Base-by-base conservation (phyloP, 2,888 invertebrate genomes). In the Adineta ricciae region DNA sequence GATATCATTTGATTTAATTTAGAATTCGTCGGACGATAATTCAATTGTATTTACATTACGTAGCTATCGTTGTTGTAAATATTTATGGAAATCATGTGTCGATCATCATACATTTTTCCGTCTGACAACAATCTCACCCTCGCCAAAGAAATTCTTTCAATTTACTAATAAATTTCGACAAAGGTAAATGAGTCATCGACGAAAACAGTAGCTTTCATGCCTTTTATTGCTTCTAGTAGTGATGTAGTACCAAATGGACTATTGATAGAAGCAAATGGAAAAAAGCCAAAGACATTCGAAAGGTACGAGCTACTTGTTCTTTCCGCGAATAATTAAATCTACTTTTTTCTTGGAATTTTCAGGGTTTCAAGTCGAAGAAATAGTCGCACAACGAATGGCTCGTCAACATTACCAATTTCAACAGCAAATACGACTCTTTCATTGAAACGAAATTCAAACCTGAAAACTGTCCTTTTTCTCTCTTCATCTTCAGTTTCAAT, bases 91-190 rank as follows among this genome's bases (percentile, higher is more conserved):
- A 27, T 83, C 83, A 50, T 83, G 83, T 83, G 83, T 83, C 32
- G 83, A 83, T 36, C 83, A 83, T 83, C 83, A 83, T 83, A 52
- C 46, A 50, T 83, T 83, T 52, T 83, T 83, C 36, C 83, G 83
- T 78, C 41, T 78, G 41, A 78, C 38, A 41, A 36, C 78, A 11
- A 38, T 78, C 4, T 32, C 78, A 41, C 41, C 24, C 24, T 78
- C 78, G n/a, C 78, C 78, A 21, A 78, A n/a, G 24, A 78, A 41
- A 78, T 78, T 78, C 5, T 78, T 78, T 78, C 78, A 38, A n/a
- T 78, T 78, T 41, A n/a, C 78, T 24, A 78, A 78, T 78, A 78
- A 78, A 78, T 78, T 78, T 78, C 38, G 78, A 78, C 78, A 78
- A 3, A 78, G 24, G 78, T 41, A 78, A 9, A 14, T 9, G 11